phyloP scores from a whole-genome alignment of 1,140 invertebrate genomes.

The Anastrepha obliqua region DNA sequence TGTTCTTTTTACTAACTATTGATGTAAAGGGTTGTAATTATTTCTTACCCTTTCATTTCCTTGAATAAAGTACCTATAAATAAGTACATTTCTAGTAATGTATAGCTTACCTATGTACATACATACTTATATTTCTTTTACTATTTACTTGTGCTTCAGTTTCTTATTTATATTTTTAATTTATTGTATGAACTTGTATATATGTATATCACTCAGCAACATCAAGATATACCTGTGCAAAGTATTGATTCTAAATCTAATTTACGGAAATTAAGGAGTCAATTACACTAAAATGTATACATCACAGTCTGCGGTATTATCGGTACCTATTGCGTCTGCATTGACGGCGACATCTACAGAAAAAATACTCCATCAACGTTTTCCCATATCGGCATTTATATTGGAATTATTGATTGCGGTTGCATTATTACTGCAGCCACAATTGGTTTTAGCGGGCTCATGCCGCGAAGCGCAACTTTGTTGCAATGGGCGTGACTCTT shows the following conservation, averaged over 20 bases:
- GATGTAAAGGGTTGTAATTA: no score
- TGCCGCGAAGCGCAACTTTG: slow-evolving; percentile 85
- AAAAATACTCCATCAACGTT: background rate
- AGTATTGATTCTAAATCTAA: background rate
- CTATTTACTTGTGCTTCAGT: background rate
- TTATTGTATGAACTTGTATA: background rate
- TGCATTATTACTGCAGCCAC: slow-evolving; percentile 12
- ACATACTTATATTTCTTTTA: no score
- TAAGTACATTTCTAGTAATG: no score
- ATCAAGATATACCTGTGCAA: background rate
- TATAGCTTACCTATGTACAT: no score
- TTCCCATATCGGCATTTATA: slow-evolving; percentile 24
- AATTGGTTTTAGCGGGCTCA: slow-evolving; percentile 77
- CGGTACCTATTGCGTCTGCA: background rate
- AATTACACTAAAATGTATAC: slow-evolving; percentile 28
- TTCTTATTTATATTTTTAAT: background rate
- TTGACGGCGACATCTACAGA: background rate
- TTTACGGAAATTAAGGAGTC: background rate
- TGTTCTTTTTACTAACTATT: no score
- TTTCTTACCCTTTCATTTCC: no score
- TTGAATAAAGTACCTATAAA: no score
- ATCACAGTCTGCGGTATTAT: background rate
- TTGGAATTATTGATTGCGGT: slow-evolving; percentile 36
- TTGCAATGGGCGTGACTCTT: slow-evolving; percentile 87
- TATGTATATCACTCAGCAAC: no score